Conservation (phyloP, 2,888 invertebrate species). For the Atethmia centrago region DNA sequence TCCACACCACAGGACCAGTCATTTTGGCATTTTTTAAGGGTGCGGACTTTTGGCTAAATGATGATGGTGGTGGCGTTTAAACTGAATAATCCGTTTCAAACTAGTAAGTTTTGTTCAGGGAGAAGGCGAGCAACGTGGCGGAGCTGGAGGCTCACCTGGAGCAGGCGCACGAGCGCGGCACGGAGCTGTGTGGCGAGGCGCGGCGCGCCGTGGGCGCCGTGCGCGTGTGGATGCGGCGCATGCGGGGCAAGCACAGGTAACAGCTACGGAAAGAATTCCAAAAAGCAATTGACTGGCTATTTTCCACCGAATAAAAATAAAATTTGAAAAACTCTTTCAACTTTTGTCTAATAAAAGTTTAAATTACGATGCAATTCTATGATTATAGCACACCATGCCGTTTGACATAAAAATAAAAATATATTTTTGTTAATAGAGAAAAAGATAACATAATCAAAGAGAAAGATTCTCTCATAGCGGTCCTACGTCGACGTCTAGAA, state of each 20-base stretch:
- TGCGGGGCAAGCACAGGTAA: constrained; percentile 69
- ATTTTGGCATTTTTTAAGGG: too few species aligned
- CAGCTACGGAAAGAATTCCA: neutral
- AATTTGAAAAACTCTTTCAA: neutral
- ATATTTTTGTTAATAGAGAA: constrained; percentile 70
- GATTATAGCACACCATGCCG: neutral
- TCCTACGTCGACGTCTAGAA: constrained; percentile 67
- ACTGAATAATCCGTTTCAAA: neutral
- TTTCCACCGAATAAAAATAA: neutral
- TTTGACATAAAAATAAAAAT: neutral
- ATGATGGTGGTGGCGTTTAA: too few species aligned
- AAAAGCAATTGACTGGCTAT: too few species aligned
- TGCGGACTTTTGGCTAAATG: too few species aligned
- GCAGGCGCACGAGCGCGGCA: constrained; percentile 79
- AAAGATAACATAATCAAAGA: constrained; percentile 76
- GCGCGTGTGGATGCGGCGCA: constrained; percentile 70
- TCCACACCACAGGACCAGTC: neutral
- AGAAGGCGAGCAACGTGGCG: constrained; percentile 63
- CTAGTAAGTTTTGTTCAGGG: constrained; percentile 61
- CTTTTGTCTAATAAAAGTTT: neutral
- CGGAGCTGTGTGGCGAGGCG: constrained; percentile 79
- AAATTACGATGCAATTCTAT: neutral
- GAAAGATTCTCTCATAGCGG: constrained; percentile 72
- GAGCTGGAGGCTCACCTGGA: constrained; percentile 74
- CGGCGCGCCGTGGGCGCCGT: constrained; percentile 73